Percentiles rank a stretch among this genome's conserved stretches.
These are phyloP conservation scores for Isotomurus palustris DNA, from an alignment of 2,888 invertebrate genomes.

Conservation along the genomic window DNA sequence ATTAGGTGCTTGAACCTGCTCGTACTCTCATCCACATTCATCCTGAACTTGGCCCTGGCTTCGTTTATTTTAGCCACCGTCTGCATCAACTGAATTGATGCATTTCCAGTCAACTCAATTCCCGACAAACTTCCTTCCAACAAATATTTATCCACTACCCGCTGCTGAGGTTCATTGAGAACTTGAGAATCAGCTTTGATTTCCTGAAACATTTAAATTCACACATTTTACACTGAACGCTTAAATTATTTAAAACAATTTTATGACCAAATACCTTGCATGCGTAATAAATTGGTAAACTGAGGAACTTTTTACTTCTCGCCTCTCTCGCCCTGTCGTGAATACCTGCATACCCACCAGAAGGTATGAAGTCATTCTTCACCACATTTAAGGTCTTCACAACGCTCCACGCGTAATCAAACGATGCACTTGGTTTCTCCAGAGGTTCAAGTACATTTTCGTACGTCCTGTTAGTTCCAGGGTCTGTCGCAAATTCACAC, in stretches of 20 bases:
- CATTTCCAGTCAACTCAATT: slow-evolving; percentile 59
- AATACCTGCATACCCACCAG: slow-evolving; percentile 70
- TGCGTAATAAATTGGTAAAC: slow-evolving; percentile 63
- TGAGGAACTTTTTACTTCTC: slow-evolving; percentile 68
- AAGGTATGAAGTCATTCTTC: slow-evolving; percentile 73
- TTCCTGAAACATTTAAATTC: no score
- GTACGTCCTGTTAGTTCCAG: slow-evolving; percentile 58
- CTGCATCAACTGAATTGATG: slow-evolving; percentile 57
- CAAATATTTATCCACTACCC: slow-evolving; percentile 70
- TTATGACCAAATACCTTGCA: slow-evolving; percentile 53
- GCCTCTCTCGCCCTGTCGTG: slow-evolving; percentile 74
- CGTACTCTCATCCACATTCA: slow-evolving; percentile 63
- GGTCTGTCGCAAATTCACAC: slow-evolving; percentile 39
- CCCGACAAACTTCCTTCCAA: slow-evolving; percentile 81
- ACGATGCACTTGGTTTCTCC: slow-evolving; percentile 65
- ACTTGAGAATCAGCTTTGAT: slow-evolving; percentile 48
- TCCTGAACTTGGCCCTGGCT: slow-evolving; percentile 61
- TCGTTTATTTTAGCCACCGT: slow-evolving; percentile 56
- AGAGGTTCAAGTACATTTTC: slow-evolving; percentile 66
- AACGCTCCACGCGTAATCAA: slow-evolving; percentile 81
- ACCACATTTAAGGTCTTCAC: slow-evolving; percentile 78
- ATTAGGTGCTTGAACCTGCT: slow-evolving; percentile 65
- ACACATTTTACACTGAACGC: no score
- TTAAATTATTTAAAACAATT: no score
- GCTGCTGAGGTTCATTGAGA: slow-evolving; percentile 56